These are phyloP conservation scores for Alauda arvensis DNA, from an alignment of 2,797 vertebrate genomes.

Conservation along the genomic window DNA sequence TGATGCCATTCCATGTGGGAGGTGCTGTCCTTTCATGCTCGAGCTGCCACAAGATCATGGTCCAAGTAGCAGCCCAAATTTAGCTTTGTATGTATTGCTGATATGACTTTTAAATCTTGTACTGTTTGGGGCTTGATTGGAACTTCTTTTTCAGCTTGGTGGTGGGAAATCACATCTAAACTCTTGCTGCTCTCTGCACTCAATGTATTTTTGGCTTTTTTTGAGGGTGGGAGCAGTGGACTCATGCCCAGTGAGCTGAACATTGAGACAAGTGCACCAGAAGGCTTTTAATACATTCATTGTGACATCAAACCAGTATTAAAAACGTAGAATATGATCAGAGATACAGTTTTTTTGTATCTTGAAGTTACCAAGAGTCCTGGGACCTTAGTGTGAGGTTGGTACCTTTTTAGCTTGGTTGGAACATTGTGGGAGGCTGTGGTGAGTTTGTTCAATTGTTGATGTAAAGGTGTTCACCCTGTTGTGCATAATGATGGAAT, in stretches of 20 bases:
- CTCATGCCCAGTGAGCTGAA: not conserved
- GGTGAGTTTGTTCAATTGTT: not conserved
- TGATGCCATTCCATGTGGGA: not conserved
- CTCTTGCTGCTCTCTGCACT: not conserved
- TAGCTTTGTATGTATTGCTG: not conserved
- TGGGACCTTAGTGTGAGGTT: not conserved
- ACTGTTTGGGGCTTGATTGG: not conserved
- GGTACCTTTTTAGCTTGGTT: fast-evolving
- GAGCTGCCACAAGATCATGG: not conserved
- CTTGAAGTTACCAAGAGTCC: not conserved
- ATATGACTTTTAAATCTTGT: not conserved
- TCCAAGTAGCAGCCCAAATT: not conserved
- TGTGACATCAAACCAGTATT: not conserved
- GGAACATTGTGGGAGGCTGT: not conserved
- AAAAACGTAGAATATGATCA: not conserved
- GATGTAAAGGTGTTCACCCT: not conserved
- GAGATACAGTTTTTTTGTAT: not conserved
- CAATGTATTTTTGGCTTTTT: not conserved
- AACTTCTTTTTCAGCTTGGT: not conserved
- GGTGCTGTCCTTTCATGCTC: not conserved
- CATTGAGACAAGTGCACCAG: not conserved
- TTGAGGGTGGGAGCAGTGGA: not conserved
- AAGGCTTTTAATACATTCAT: not conserved
- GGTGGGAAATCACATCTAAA: not conserved
- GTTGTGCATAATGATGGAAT: not conserved